Base-by-base conservation (phyloP, 1,140 invertebrate genomes). In the Bombus consobrinus region DNA sequence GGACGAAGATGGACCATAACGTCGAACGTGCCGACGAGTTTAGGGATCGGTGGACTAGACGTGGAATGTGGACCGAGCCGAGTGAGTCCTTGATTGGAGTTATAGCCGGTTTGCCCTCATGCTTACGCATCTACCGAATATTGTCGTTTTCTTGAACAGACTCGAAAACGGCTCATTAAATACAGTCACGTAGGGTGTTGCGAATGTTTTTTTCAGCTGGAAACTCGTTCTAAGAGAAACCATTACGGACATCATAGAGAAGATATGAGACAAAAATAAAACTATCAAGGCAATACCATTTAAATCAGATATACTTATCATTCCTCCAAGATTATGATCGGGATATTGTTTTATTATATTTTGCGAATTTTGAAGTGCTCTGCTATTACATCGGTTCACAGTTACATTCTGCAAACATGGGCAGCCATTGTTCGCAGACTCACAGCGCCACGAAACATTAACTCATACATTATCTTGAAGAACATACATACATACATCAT, bases 1-100 rank as follows among this genome's bases (percentile, higher is more conserved):
- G 41, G 13, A 25, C 4, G 22, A 43, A 81, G 57, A 77, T 76
- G 68, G 53, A 47, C 22, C 13, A 72, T 57, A 47, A 32, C 3
- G 32, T 64, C 22, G 69, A 53, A 77, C 68, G 37, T 34, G 22
- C 15, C 86, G 83, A 90, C 89, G 89, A 89, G 88, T 93, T 94
- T 93, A 91, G 87, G 91, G 91, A 93, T 94, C 90, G 89, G 90
- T 92, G 92, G 92, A 88, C 91, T 85, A 92, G 87, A 93, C 79
- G 74, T 93, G 94, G 94, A 94, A 95, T 94, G 93, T 93, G 92
- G 93, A 92, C 91, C 92, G 91, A 93, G 90, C 90, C 92, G 91
- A 93, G 90, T 92, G 90, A 92, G 91, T 93, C 90, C 92, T 93
- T 94, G 93, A 95, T 94, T 94, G 92, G 92, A 92, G 68, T 89